A percentile compares a stretch with the other conserved stretches of the same genome.
phyloP scores from a whole-genome alignment of 1,140 invertebrate species.

The Macrobrachium rosenbergii region DNA sequence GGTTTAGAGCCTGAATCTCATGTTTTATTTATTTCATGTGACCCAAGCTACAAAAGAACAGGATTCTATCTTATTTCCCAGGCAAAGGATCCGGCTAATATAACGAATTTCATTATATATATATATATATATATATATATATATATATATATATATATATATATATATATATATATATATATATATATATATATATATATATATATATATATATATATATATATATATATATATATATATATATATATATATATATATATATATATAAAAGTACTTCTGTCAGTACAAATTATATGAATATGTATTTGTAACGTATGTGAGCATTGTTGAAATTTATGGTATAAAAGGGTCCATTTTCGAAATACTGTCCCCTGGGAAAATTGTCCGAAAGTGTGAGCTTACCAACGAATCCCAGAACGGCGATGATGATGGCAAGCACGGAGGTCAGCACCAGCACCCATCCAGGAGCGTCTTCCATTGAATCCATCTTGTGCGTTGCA shows the following conservation, averaged over 20 bases:
- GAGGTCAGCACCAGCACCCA: constrained; percentile 55
- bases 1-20: no score
- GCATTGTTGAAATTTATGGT: not conserved
- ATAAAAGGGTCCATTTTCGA: no score
- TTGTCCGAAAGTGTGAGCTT: constrained; percentile 4
- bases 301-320: not conserved
- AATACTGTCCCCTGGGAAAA: not conserved
- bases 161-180: no score
- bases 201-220: constrained; percentile 29
- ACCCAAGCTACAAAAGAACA: no score
- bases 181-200: no score
- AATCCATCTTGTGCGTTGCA: not conserved
- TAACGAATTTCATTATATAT: no score
- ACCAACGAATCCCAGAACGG: constrained; percentile 62
- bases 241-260: not conserved
- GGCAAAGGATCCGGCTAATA: not conserved
- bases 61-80: no score
- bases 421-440: constrained; percentile 49
- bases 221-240: constrained; percentile 3
- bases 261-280: not conserved
- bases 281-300: no score
- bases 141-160: no score
- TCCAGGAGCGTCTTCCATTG: not conserved
- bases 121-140: no score
- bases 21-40: no score